Base-by-base conservation (phyloP, 2,113 vertebrate genomes). In the Actenoides lindsayi region DNA sequence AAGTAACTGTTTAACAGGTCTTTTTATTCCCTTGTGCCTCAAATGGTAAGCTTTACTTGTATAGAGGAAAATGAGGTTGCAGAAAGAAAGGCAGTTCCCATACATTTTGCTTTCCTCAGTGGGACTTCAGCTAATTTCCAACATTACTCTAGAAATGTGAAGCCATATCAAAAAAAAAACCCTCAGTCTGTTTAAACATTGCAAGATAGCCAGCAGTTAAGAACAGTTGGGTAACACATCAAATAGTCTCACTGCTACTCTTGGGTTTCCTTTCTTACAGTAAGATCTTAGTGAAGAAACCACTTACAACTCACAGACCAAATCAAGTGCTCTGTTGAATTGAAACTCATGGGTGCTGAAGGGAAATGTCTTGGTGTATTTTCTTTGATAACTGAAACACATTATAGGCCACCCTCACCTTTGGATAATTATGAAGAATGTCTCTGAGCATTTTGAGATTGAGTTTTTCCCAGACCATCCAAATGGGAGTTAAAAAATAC, bases 1-100 rank as follows among this genome's bases (percentile, higher is more conserved):
- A 2, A 76, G 33, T 71, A 95, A 96, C 69, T 87, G 42, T 97
- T 97, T 96, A 97, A 90, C 83, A 91, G 83, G 62, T 94, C 59
- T 81, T 82, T 96, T 89, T 60, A 50, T 82, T 89, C 83, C 84
- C 86, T 44, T 33, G 63, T 83, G 92, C 60, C 80, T 90, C 83
- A 92, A 83, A 87, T 46, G 50, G 57, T 88, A 78, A 95, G 60
- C 64, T 96, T 94, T 85, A 4, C 37, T 84, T 90, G 71, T 82
- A 73, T 64, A 64, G 59, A 97, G 83, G 89, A 96, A 93, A 85
- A 86, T 87, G 62, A 96, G 94, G 89, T 46, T 97, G 92, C 18
- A 60, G 95, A 96, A 94, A 97, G 82, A 89, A 87, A 68, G 77
- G 62, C 14, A 93, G 35, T 92, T 96, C 81, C 68, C 88, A 94